Base-by-base conservation (phyloP, 2,113 vertebrate genomes). In the Microcebus lehilahytsara region DNA sequence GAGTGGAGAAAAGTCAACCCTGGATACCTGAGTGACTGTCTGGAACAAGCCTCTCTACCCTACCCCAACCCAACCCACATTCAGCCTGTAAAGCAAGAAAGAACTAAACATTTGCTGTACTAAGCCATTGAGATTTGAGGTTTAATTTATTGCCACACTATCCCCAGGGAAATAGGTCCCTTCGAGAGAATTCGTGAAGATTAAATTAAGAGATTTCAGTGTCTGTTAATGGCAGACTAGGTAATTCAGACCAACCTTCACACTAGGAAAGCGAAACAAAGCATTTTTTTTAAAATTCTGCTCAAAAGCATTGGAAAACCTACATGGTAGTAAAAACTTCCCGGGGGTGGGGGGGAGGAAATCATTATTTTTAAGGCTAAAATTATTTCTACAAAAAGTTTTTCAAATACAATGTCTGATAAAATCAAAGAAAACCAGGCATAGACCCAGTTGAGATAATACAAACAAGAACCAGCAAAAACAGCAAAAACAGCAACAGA, bases 381-480 rank as follows among this genome's bases (percentile, higher is more conserved):
- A 94, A 77, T 69, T n/a, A 79, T 89, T 91, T 95, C 83, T 80
- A 85, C 17, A 84, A 92, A 79, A 30, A 85, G 74, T 13, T 72
- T 69, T 88, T 84, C 40, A 87, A 87, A 84, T 91, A 53, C 5
- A 74, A 56, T 81, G 75, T 94, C 8, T 51, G n/a, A 96, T 53
- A 46, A 2, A 53, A 32, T 79, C 56, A 87, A 95, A 91, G 32
- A 74, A 93, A 91, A 78, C 9, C 42, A 79, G 32, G 37, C 3
- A 56, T 9, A 78, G 17, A 53, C 19, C 0, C 1, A 96, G 46
- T 77, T 79, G 69, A 77, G 42, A 86, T 27, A 53, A 74, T 64
- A 56, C 72, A 23, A 94, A 90, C 17, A 96, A 90, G 40, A 83
- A 79, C 56, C 56, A 86, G 30, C 9, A 85, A 92, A 97, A 89